Evolutionary conservation across 2,797 vertebrate genomes (phyloP).

Genomic region (Hybognathus amarus): DNA sequence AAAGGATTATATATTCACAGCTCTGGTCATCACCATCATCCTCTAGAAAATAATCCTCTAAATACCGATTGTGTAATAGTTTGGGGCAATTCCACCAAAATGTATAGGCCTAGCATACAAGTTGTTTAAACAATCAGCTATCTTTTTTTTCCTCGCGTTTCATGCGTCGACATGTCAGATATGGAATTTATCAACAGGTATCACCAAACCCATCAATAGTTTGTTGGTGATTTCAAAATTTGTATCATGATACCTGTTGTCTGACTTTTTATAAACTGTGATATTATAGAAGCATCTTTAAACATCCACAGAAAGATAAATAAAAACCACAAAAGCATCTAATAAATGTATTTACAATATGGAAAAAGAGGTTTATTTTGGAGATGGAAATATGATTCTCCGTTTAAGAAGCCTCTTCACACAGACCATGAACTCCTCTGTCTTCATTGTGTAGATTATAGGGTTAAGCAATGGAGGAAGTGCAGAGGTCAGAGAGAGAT

Average conservation of each 20-base stretch:
- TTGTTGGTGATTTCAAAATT: background rate
- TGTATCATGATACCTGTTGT: background rate
- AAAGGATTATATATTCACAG: too few species aligned
- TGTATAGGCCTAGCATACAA: too few species aligned
- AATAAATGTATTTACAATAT: background rate
- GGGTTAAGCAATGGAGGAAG: slow-evolving; percentile 54
- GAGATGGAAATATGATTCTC: background rate
- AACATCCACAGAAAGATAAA: background rate
- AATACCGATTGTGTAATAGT: too few species aligned
- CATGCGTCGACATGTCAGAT: too few species aligned
- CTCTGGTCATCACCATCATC: too few species aligned
- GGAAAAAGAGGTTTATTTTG: background rate
- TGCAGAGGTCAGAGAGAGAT: background rate
- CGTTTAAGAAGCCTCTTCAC: slow-evolving; percentile 53
- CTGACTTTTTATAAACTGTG: background rate
- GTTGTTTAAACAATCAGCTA: too few species aligned
- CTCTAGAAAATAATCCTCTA: too few species aligned
- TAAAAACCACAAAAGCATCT: background rate
- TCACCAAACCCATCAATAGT: too few species aligned
- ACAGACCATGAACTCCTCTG: slow-evolving; percentile 68
- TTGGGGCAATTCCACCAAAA: too few species aligned
- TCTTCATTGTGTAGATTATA: slow-evolving; percentile 73
- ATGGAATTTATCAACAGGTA: too few species aligned
- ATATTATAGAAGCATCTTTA: background rate
- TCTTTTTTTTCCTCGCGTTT: too few species aligned